Evolutionary conservation across 2,888 invertebrate species (phyloP), one percentile per base, ranked within the genome.

Genomic region (Acronicta psi): DNA sequence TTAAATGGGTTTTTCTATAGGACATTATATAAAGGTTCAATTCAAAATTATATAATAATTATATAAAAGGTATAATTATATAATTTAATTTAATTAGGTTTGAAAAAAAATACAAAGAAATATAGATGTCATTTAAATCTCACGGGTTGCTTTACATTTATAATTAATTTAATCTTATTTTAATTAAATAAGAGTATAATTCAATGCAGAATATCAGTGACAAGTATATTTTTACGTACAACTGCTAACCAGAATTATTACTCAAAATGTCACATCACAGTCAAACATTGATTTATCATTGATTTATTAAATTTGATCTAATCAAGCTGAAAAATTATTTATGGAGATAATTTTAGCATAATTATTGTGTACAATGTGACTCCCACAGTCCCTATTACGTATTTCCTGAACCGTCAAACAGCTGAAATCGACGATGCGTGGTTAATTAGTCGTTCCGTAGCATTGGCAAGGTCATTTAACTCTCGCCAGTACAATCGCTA

Each of bases 381-480:
- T 74, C 65, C 55, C 59, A 65, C 59, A 69, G 59, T 55, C 29
- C 25, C 25, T 29, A 69, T 73, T 70, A 75, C 62, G 69, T 79
- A 61, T 79, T 84, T 85, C 84, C 85, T 82, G 81, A 82, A 77
- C 78, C 80, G 68, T 77, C 80, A 75, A 82, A 81, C 84, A 85
- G 82, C 82, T 85, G 83, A 81, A 83, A 70, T 75, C 79, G 76
- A 45, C 85, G 80, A 79, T 79, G 86, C 88, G 87, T 86, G 80
- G 69, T 77, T 79, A 87, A 87, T 86, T 84, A 85, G 80, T 74
- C 78, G 82, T 80, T 77, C 77, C 73, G 71, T 69, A 79, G 78
- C 85, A 84, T 79, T 81, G 79, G 79, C 88, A 89, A 90, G 89
- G 89, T 86, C 86, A 82, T 81, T 79, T 80, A 81, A 83, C 81